Evolutionary conservation across 2,888 invertebrate species (phyloP).

Genomic region (Leptinotarsa rubiginosa): DNA sequence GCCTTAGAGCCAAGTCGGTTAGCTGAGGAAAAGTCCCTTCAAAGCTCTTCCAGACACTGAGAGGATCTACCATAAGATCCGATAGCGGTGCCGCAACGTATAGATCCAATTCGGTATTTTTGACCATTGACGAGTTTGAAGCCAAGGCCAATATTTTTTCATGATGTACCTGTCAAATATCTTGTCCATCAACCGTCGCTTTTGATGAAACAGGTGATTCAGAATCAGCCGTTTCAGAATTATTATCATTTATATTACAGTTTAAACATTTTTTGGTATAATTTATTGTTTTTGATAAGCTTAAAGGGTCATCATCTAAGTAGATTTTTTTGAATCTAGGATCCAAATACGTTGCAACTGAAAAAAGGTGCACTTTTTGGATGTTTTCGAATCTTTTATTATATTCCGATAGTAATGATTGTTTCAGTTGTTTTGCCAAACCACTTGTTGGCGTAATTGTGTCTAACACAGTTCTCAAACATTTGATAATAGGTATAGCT

Average conservation of each 20-base stretch:
- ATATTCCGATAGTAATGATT: neutral
- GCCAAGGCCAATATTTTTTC: conserved; percentile 6
- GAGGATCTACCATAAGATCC: conserved; percentile 4
- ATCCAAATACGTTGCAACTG: conserved; percentile 23
- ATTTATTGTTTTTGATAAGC: neutral
- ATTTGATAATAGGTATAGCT: conserved; percentile 54
- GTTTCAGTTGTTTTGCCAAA: conserved; percentile 31
- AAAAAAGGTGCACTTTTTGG: conserved; percentile 24
- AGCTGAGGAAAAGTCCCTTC: conserved; percentile 20
- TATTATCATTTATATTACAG: neutral
- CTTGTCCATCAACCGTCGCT: conserved; percentile 14
- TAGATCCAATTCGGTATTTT: neutral
- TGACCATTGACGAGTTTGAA: neutral
- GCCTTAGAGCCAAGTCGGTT: neutral
- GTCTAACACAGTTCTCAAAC: conserved; percentile 47
- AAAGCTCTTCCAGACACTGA: conserved; percentile 22
- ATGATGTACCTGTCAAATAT: conserved; percentile 21
- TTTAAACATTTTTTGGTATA: neutral
- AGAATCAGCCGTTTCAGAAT: neutral
- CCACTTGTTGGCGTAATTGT: conserved; percentile 22
- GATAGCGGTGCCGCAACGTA: conserved; percentile 1
- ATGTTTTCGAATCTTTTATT: conserved; percentile 22
- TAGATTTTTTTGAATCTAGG: conserved; percentile 50
- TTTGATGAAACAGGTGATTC: conserved; percentile 12
- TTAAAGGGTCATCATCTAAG: conserved; percentile 13